Evolutionary conservation across 2,113 vertebrate species (phyloP), one percentile per base, ranked within the genome.

Genomic region (Stictonetta naevosa): DNA sequence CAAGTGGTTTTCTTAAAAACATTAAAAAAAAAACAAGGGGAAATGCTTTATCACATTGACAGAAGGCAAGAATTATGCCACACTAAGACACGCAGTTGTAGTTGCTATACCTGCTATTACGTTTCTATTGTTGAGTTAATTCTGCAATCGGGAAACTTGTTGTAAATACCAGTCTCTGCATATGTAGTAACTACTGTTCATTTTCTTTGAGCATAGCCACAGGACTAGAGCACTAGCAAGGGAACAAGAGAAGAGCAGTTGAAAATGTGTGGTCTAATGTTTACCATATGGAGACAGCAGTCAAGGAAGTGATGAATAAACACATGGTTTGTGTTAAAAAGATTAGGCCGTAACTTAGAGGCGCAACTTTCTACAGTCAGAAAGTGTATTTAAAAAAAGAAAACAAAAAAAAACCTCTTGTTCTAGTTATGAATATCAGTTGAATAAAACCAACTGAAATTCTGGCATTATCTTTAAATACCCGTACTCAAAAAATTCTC

Each of bases 1-100:
- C 99, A 98, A 98, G 96, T 63, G 40, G 29, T 73, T 48, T 48
- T 50, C 56, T 72, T 46, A 40, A 38, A 9, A 73, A 42, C 25
- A 7, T 38, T 33, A 9, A 62, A 76, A 7, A 22, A 48, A 48
- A 48, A 48, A 42, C 67, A 40, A 77, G 63, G 76, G 60, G 55
- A 69, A 78, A 36, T 67, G 83, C 76, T 92, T 64, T n/a, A 8
- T 76, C 77, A 20, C n/a, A 3, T 10, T 78, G 69, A 44, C 73
- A 93, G 88, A 81, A 86, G 73, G 76, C 90, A 92, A 78, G 67
- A 77, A 36, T 83, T n/a, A 0, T 25, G 55, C 50, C 23, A 8
- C 38, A 6, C 29, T 20, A 34, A 63, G 58, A 18, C 50, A 8
- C 86, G 80, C 81, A 69, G 40, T 21, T 93, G n/a, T 48, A 68